Evolutionary conservation across 2,797 vertebrate genomes (phyloP), one percentile per base, ranked within the genome.

Genomic region (Oreochromis grahami): DNA sequence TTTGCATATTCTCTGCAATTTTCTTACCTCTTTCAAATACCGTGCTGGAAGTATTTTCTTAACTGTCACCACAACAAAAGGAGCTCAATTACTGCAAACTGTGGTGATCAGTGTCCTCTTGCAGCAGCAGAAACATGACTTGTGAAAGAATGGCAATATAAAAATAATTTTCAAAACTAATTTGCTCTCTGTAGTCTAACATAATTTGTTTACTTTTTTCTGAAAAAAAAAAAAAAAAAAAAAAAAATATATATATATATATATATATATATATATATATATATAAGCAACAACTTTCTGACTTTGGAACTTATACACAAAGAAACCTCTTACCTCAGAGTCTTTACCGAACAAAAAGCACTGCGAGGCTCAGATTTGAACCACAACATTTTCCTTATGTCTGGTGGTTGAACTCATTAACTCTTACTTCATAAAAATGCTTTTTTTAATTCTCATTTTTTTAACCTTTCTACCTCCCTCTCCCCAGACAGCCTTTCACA

Each of bases 381-480:
- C 79, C 83, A 87, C 79, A 84, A 52, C 87, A 72, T 92, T 88
- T 91, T 76, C 86, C 84, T 84, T 83, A 82, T 1, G 72, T 83
- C 85, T 87, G 29, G 34, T 88, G 55, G 79, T 82, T 88, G 84
- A 93, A 95, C 93, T 94, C 90, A 95, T 94, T 95, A 93, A 94
- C 84, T 90, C 83, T 80, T 81, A 84, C 91, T 90, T 86, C 85
- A 68, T 85, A 58, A 86, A 89, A 90, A 93, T 92, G 85, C 89
- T 91, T 55, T 83, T 89, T 89, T 84, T 74, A 19, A 86, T 84
- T 89, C 77, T 84, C 26, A 14, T 70, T 68, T 63, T 84, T 89
- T 90, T 87, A 80, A 85, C 58, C 45, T 92, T 87, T 78, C 84
- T 84, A 53, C 83, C 77, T 90, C 85, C 72, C 81, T 92, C 82